Conservation (phyloP, 2,888 invertebrate genomes). For the Epistrophella euchroma region DNA sequence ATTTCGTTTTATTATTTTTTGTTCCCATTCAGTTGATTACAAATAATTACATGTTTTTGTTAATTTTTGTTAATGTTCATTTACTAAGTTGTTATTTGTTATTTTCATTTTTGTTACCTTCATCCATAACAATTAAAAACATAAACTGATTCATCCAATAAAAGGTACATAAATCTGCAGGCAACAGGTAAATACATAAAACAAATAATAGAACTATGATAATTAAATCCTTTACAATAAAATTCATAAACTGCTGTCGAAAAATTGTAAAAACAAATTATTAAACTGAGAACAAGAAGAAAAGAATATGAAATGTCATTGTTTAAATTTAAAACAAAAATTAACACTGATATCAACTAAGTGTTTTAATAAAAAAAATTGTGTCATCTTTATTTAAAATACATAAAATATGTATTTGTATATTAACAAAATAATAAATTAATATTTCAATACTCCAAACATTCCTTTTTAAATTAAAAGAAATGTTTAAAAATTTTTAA, state of each 20-base stretch:
- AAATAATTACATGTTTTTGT: conserved; percentile 39
- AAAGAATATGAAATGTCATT: conserved; percentile 58
- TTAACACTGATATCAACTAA: conserved; percentile 20
- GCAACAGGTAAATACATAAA: neutral
- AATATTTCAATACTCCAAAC: conserved; percentile 34
- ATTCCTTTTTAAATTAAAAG: conserved; percentile 41
- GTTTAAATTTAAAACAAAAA: conserved; percentile 14
- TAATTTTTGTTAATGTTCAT: conserved; percentile 57
- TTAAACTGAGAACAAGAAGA: conserved; percentile 73
- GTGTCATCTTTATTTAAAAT: conserved; percentile 59
- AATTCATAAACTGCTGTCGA: conserved; percentile 48
- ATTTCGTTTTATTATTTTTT: conserved; percentile 34
- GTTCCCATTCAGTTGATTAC: conserved; percentile 39
- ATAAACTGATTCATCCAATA: conserved; percentile 25
- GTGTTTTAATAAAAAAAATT: conserved; percentile 39
- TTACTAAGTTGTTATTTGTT: conserved; percentile 68
- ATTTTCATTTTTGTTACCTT: conserved; percentile 61
- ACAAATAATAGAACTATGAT: conserved; percentile 7
- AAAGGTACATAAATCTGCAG: conserved; percentile 30
- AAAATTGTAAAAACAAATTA: conserved; percentile 41
- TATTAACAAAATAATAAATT: neutral
- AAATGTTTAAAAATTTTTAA: neutral
- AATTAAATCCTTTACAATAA: conserved; percentile 6
- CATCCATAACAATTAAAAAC: conserved; percentile 27
- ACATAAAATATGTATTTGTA: no score